These are phyloP conservation scores for Porites cylindrica DNA, from an alignment of 92 coral and sea anemone species.

Conservation along the genomic window DNA sequence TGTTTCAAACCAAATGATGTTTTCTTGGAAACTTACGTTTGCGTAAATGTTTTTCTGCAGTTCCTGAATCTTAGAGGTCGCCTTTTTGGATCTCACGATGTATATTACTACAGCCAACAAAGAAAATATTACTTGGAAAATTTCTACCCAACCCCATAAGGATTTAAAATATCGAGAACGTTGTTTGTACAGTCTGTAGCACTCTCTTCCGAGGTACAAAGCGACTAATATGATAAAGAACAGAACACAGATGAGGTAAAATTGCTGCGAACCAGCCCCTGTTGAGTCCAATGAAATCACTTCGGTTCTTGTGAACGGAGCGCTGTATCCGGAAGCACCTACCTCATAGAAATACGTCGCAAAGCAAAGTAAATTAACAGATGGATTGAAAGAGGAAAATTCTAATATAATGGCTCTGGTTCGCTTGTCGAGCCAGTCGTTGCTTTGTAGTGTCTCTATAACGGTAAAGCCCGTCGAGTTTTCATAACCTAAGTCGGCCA, in stretches of 20 bases:
- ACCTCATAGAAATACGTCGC: constrained; percentile 72
- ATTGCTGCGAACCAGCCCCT: constrained; percentile 60
- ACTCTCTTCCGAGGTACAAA: constrained; percentile 66
- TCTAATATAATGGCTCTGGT: constrained; percentile 81
- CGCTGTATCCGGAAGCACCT: constrained; percentile 61
- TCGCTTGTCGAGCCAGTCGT: constrained; percentile 78
- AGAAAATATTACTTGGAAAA: constrained; percentile 66
- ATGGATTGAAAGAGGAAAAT: constrained; percentile 78
- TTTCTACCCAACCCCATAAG: constrained; percentile 83
- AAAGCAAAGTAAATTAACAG: constrained; percentile 59
- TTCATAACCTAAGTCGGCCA: constrained; percentile 82
- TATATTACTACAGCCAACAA: constrained; percentile 61
- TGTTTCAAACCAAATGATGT: constrained; percentile 59
- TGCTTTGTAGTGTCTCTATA: constrained; percentile 36
- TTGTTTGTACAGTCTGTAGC: constrained; percentile 49
- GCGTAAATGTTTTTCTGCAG: constrained; percentile 70
- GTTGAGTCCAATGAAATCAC: constrained; percentile 65
- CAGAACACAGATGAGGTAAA: constrained; percentile 72
- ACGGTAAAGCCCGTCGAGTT: constrained; percentile 38
- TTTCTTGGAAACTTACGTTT: constrained; percentile 71
- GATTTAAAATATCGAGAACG: constrained; percentile 59
- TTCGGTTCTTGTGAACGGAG: constrained; percentile 56
- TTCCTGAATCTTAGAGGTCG: constrained; percentile 53
- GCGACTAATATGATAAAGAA: constrained; percentile 69
- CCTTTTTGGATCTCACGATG: constrained; percentile 59